Evolutionary conservation across 2,888 invertebrate species (phyloP), one percentile per base, ranked within the genome.

Genomic region (Peribatodes rhomboidaria): DNA sequence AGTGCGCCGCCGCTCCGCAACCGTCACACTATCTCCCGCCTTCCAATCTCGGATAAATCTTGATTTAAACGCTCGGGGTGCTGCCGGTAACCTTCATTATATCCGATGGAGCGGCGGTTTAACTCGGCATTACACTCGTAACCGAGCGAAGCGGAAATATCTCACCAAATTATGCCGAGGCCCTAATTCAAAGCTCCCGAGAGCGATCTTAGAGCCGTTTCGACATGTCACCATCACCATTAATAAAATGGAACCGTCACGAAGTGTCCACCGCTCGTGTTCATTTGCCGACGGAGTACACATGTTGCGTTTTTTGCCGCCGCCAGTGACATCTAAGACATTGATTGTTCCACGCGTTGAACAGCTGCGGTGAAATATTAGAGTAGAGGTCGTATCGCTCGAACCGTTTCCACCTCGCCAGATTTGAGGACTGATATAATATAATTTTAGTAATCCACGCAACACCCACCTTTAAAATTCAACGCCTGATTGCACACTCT

Each of bases 381-480:
- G 81, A 78, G 72, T 85, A 84, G 81, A 78, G 72, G 68, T 75
- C 74, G 74, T 78, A 77, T 70, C 75, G 73, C 72, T 75, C 72
- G 77, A 74, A 72, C 73, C 75, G 77, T 80, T 81, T 79, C 78
- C 78, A 79, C 68, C 79, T 79, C 76, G 75, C 64, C 75, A 78
- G 79, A 82, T 85, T 84, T 83, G 81, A 75, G 77, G 81, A 76
- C 83, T 79, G 83, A 87, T 85, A 85, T n/a, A n/a, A n/a, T 85
- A 83, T 84, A 82, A 84, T 86, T 87, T 85, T 85, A 85, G 83
- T 83, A 84, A 86, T 85, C 80, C 81, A 75, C 78, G 72, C 78
- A 78, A 87, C 90, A 85, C 90, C 91, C 90, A 90, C 90, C 79
- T 81, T 75, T 75, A 82, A 82, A 80, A 85, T 86, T 85, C 81